Percentiles rank a stretch among this genome's conserved stretches.
Evolutionary conservation across 2,797 vertebrate genomes (phyloP).

Genomic region (Taenioides sp.): DNA sequence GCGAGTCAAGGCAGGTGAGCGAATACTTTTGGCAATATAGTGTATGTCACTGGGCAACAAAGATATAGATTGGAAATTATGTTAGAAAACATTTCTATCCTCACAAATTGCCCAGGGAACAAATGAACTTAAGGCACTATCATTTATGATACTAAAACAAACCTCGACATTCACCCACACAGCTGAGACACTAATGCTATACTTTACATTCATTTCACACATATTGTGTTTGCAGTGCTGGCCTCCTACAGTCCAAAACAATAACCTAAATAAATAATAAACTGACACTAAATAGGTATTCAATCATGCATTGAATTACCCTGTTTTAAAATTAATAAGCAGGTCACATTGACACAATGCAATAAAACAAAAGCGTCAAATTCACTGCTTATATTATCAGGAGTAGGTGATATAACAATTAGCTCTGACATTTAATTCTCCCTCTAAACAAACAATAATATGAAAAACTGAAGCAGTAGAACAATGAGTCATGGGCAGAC

Average conservation of each 20-base stretch:
- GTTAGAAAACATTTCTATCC: too few species aligned
- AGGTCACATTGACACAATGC: background rate
- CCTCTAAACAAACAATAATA: background rate
- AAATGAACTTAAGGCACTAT: background rate
- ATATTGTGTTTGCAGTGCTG: background rate
- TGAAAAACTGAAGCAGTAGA: slow-evolving; percentile 8
- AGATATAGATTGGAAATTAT: too few species aligned
- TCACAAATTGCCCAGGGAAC: too few species aligned
- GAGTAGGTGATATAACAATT: background rate
- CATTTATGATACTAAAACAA: background rate
- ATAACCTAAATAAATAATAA: background rate
- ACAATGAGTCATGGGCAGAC: slow-evolving; percentile 26
- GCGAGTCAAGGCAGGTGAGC: too few species aligned
- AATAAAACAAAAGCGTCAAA: background rate
- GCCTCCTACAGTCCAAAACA: background rate
- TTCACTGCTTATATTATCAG: background rate
- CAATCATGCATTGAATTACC: background rate
- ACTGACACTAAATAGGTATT: background rate
- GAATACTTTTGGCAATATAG: too few species aligned
- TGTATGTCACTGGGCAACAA: too few species aligned
- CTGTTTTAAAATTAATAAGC: background rate
- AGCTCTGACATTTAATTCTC: slow-evolving; percentile 1
- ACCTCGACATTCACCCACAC: background rate
- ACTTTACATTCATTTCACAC: background rate
- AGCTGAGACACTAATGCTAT: background rate